Evolutionary conservation across 2,888 invertebrate species (phyloP), one percentile per base, ranked within the genome.

Genomic region (Phyto melanocephala): DNA sequence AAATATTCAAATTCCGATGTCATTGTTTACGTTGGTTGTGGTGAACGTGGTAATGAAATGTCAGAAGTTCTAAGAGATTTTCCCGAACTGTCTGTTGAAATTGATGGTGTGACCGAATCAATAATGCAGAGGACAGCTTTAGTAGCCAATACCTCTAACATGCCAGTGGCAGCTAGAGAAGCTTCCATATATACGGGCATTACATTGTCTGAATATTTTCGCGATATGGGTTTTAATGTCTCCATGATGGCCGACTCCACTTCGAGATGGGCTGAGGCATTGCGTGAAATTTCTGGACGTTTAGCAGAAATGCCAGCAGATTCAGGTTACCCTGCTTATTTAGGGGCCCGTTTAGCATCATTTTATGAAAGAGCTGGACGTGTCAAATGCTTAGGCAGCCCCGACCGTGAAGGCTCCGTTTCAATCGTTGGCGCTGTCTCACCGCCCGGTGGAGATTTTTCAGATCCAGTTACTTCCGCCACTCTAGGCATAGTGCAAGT

Each of bases 231-330:
- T 88, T 98, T 98, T 94, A 97, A 99, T 92, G 99, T 99, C 65
- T 98, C 99, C 85, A 99, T 99, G 99, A 99, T 99, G 99, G 99
- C 99, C 52, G 99, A 99, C 92, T 99, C 99, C 5, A 99, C 99
- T 7, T 99, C 99, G 3, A 97, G 99, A 92, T 99, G 99, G 99
- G 99, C 99, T 71, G 99, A 99, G 92, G 99, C 99, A 84, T 94
- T 99, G 91, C 95, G 99, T 93, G 99, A 99, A 94, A 99, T 99
- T 92, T 99, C 99, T 0, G 90, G 90, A 42, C 90, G 99, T 92
- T 93, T 99, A 90, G 99, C 99, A 89, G 99, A 99, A 94, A 99
- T 99, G 99, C 99, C 99, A 89, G 99, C 99, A 86, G 98, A 97
- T 93, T 95, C 95, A 22, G 99, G 99, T 89, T 99, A 99, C 92